phyloP scores from a whole-genome alignment of 2,797 vertebrate genomes.

The Typhlichthys subterraneus region DNA sequence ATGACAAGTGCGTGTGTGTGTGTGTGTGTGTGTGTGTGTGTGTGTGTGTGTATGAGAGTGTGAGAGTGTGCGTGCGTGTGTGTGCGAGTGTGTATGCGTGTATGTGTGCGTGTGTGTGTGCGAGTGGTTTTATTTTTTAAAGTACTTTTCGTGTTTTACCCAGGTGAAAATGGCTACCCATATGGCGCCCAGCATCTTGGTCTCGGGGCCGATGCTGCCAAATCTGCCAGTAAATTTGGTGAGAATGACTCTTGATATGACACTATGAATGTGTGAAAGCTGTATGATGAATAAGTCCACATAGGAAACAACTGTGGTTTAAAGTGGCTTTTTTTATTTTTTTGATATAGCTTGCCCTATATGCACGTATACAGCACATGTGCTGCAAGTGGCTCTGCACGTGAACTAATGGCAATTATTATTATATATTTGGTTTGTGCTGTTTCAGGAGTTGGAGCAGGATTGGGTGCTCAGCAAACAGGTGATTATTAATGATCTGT shows the following conservation, averaged over 20 bases:
- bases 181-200: conserved; percentile 68
- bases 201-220: conserved; percentile 63
- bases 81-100: background rate
- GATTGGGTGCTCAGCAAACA: conserved; percentile 53
- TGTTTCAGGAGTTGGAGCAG: conserved; percentile 44
- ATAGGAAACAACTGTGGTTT: no score
- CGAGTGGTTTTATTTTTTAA: background rate
- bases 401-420: no score
- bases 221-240: conserved; percentile 75
- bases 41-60: conserved; percentile 7
- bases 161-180: conserved; percentile 70
- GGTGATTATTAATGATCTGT: conserved; percentile 28
- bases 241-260: conserved; percentile 25
- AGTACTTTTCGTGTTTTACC: background rate
- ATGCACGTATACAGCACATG: no score
- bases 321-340: no score
- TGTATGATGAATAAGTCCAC: background rate
- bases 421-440: conserved; percentile 9
- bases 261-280: conserved; percentile 1
- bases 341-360: no score
- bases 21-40: conserved; percentile 14
- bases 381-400: no score
- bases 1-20: conserved; percentile 15
- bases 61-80: background rate
- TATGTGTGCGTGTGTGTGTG: background rate